These are phyloP conservation scores for Lagopus leucura DNA, from an alignment of 2,113 vertebrate genomes.

Conservation along the genomic window DNA sequence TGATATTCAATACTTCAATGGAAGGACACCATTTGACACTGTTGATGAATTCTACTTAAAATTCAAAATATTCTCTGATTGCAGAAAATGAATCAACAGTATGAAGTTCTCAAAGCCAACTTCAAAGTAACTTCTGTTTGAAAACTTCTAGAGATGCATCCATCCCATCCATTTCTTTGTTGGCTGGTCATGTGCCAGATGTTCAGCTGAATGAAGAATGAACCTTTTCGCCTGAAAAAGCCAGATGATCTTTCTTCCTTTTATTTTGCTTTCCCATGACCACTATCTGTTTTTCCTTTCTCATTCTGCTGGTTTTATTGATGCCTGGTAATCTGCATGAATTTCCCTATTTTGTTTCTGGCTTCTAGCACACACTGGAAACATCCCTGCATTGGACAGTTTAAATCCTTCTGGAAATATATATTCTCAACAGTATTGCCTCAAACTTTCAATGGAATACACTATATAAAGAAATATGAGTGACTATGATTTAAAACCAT, in stretches of 20 bases:
- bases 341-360: background rate
- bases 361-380: background rate
- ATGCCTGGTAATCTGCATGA: background rate
- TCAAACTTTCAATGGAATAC: background rate
- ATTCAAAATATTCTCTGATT: background rate
- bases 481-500: background rate
- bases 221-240: background rate
- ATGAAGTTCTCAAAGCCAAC: background rate
- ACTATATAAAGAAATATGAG: background rate
- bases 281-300: background rate
- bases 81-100: background rate
- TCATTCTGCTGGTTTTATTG: background rate
- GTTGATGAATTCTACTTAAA: background rate
- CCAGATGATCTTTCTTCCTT: background rate
- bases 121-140: background rate
- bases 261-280: background rate
- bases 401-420: background rate
- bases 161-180: background rate
- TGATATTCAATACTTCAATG: background rate
- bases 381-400: background rate
- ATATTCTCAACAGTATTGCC: background rate
- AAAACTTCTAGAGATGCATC: background rate
- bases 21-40: background rate
- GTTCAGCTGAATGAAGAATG: background rate
- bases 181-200: rapidly evolving